Conservation (phyloP, 1,140 invertebrate species). For the Trinorchestia longiramus region DNA sequence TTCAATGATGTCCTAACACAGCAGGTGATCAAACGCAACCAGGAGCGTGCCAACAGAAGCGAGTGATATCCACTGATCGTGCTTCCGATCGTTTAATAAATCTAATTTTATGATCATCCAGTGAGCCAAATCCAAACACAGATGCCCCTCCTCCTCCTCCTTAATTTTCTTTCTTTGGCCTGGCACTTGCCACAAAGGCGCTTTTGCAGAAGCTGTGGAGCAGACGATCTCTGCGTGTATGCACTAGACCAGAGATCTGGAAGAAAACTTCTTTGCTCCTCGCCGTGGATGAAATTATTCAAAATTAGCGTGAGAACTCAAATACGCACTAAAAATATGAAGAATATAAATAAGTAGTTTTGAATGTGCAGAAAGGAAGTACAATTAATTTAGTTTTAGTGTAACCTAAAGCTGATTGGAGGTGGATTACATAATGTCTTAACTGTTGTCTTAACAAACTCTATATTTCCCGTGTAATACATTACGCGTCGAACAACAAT, state of each 20-base stretch:
- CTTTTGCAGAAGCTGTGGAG: background rate
- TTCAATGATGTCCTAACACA: background rate
- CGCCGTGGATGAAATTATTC: background rate
- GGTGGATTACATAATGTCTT: too few species aligned
- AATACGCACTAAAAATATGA: background rate
- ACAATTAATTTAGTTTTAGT: too few species aligned
- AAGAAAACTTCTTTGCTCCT: background rate
- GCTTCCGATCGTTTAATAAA: background rate
- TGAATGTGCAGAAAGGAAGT: background rate
- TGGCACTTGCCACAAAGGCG: background rate
- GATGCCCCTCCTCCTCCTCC: background rate
- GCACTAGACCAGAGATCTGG: background rate
- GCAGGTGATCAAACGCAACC: background rate
- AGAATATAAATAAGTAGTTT: background rate
- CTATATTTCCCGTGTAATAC: too few species aligned
- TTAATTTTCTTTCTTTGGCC: too few species aligned
- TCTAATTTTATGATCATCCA: background rate
- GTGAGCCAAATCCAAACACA: background rate
- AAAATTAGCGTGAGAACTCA: background rate
- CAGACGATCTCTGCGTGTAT: background rate
- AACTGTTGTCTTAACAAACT: too few species aligned
- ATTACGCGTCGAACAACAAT: too few species aligned
- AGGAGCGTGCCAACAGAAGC: background rate
- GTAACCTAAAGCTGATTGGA: too few species aligned
- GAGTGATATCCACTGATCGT: background rate